Evolutionary conservation across 2,113 vertebrate species (phyloP), one percentile per base, ranked within the genome.

Genomic region (Ptychochromis oligacanthus): DNA sequence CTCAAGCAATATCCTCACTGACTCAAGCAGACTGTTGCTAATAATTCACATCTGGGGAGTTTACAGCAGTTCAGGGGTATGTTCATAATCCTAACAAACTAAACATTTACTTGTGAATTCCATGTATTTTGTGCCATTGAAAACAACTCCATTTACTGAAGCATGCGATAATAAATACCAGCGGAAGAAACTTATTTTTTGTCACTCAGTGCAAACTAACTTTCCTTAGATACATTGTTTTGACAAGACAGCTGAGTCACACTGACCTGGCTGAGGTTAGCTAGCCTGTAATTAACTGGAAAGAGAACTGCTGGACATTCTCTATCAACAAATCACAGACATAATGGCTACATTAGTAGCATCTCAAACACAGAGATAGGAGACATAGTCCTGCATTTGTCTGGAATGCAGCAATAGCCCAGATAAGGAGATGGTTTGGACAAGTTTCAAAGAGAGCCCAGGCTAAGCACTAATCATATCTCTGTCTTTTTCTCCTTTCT

Each of bases 271-370:
- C 82, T 43, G 52, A 76, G 18, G 20, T 58, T 38, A 11, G 34
- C 22, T 15, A 26, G 55, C 28, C 75, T 64, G 60, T 83, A 80
- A 84, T 89, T 85, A 89, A 85, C 76, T 67, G 36, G 18, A 52
- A 46, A 46, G 31, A 77, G 59, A 62, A 52, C 85, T 81, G 58
- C 49, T 43, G 79, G 84, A 87, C 81, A 79, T 75, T 70, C 65
- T 57, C 72, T 83, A 91, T 93, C 90, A 89, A 65, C 80, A 84
- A 82, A 91, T 91, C 81, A 70, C 78, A 75, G 75, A 87, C 81
- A 90, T 89, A 92, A 88, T 83, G 75, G 86, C 77, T 36, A 77
- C 90, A 92, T 88, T 86, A 86, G 90, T 83, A 84, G 78, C 79
- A 79, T 86, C 87, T 74, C 54, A 75, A 77, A 86, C 76, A 87